phyloP scores from a whole-genome alignment of 1,140 invertebrate genomes.

The Cyclina sinensis region DNA sequence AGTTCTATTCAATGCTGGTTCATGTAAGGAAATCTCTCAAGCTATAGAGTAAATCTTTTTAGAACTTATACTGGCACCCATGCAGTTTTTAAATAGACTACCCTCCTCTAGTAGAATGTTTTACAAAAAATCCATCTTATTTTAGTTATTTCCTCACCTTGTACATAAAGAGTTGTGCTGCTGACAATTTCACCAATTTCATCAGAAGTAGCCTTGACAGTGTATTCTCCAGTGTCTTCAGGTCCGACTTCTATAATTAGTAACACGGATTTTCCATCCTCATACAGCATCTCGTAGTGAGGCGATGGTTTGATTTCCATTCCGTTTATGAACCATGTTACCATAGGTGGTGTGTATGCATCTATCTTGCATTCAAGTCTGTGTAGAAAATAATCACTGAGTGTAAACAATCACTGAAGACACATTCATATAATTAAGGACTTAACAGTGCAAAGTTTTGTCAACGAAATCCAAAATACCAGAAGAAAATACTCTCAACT shows the following conservation, averaged over 20 bases:
- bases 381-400: conserved; percentile 39
- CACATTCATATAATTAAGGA: too few relatives aligned
- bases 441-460: too few relatives aligned
- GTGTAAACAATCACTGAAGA: not conserved
- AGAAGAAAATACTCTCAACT: too few relatives aligned
- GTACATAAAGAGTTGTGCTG: conserved; percentile 84
- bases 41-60: too few relatives aligned
- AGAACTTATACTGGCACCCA: too few relatives aligned
- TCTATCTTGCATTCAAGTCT: conserved; percentile 85
- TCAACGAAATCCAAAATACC: too few relatives aligned
- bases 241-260: conserved; percentile 95
- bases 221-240: conserved; percentile 97
- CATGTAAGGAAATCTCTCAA: too few relatives aligned
- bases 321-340: conserved; percentile 86
- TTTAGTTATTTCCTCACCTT: conserved; percentile 83
- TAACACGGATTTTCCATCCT: conserved; percentile 83
- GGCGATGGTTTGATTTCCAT: conserved; percentile 85
- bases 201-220: conserved; percentile 95
- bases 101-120: too few relatives aligned
- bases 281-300: conserved; percentile 84
- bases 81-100: too few relatives aligned
- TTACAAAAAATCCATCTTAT: too few relatives aligned
- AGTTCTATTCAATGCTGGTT: too few relatives aligned
- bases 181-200: conserved; percentile 93
- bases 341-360: conserved; percentile 82